Conservation (phyloP, 2,888 invertebrate genomes). For the Dimorphilus gyrociliatus region DNA sequence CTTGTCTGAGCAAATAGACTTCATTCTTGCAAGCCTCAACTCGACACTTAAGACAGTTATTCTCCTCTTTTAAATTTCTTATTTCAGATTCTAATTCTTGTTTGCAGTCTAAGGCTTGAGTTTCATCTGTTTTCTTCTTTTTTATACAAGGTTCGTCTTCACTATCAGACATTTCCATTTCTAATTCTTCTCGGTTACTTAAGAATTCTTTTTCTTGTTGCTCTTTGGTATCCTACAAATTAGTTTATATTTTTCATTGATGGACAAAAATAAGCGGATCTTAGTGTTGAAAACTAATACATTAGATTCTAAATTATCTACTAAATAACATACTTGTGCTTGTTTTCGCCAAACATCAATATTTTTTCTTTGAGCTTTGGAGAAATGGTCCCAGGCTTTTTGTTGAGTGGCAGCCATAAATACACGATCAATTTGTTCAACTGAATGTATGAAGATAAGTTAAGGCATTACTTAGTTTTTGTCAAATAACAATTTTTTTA, state of each 20-base stretch:
- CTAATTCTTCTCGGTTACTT: slow-evolving; percentile 54
- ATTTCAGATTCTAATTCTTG: slow-evolving; percentile 9
- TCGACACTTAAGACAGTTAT: slow-evolving; percentile 64
- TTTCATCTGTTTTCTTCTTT: slow-evolving; percentile 10
- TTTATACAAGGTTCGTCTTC: slow-evolving; percentile 38
- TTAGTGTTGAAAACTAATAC: no score
- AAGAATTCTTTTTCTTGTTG: slow-evolving; percentile 45
- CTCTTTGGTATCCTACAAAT: no score
- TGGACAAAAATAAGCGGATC: no score
- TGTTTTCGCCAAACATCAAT: slow-evolving; percentile 95
- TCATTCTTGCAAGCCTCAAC: slow-evolving; percentile 85
- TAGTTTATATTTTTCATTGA: no score
- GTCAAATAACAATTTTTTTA: not conserved
- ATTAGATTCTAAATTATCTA: no score
- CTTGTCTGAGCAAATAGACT: slow-evolving; percentile 66
- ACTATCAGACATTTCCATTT: slow-evolving; percentile 70
- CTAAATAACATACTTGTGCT: slow-evolving; percentile 56
- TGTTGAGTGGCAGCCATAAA: slow-evolving; percentile 87
- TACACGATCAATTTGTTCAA: slow-evolving; percentile 97
- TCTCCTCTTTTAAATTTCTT: slow-evolving; percentile 51
- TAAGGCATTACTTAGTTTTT: not conserved
- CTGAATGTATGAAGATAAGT: slow-evolving; percentile 48
- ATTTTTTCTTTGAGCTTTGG: slow-evolving; percentile 95
- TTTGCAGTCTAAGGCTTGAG: not conserved
- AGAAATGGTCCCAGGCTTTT: slow-evolving; percentile 99